Evolutionary conservation across 30 jellyfish, hydroid and myxozoan species (phyloP).

Genomic region (Aurelia aurita): DNA sequence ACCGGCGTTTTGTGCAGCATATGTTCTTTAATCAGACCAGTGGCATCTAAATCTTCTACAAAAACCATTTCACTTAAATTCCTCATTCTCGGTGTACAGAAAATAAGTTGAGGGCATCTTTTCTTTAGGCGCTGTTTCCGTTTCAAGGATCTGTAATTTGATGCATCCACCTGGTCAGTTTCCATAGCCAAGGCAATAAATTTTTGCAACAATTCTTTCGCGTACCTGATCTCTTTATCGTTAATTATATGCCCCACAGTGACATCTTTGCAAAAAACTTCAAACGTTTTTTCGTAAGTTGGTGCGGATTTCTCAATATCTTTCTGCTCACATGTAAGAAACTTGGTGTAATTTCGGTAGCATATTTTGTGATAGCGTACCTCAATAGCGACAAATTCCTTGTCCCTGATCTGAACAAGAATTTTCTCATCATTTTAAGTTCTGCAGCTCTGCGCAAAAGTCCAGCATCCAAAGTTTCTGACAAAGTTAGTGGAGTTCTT

Average conservation of each 20-base stretch:
- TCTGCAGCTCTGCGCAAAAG: constrained; percentile 27
- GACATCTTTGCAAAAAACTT: constrained; percentile 28
- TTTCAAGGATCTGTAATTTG: constrained; percentile 20
- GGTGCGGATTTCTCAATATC: background rate
- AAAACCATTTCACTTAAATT: constrained; percentile 12
- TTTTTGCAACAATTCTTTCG: background rate
- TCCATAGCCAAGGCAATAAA: constrained; percentile 27
- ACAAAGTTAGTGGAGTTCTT: background rate
- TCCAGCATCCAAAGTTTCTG: constrained; percentile 2
- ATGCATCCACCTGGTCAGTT: constrained; percentile 24
- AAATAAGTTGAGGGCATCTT: constrained; percentile 38
- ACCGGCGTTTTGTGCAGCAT: background rate
- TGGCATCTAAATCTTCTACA: background rate
- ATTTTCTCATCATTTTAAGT: constrained; percentile 34
- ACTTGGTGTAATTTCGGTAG: constrained; percentile 18
- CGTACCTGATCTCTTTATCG: background rate
- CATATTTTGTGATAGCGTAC: constrained; percentile 56
- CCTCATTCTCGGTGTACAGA: constrained; percentile 24
- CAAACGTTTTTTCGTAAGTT: constrained; percentile 12
- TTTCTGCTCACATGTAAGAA: constrained; percentile 15
- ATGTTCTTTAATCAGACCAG: constrained; percentile 18
- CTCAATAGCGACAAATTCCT: constrained; percentile 71
- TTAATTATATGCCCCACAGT: constrained; percentile 1
- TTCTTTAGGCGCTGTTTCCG: constrained; percentile 19
- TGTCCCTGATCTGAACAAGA: constrained; percentile 45